Evolutionary conservation across 1,140 invertebrate species (phyloP), one percentile per base, ranked within the genome.

Genomic region (Cyclargus thomasi): DNA sequence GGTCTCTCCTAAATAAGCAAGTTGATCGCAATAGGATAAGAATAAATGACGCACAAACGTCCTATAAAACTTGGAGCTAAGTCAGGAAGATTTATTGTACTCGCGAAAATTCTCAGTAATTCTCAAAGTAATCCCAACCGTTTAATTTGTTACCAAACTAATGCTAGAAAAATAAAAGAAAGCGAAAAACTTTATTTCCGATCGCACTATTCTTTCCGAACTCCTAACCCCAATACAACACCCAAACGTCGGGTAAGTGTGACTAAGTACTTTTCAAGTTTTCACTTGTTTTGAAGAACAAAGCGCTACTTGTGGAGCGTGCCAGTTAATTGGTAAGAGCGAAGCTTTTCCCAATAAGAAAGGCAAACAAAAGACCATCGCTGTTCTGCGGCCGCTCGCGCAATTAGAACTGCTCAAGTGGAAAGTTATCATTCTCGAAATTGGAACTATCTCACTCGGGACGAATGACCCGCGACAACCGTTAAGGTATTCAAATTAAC

Each of bases 311-410:
- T 86, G 81, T 85, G 70, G 77, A 73, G 78, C 80, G 76, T 80
- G 83, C 74, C 59, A 77, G 72, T 80, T 89, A 89, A 89, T 89
- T 89, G 85, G 84, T 85, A 88, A 88, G 86, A 89, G 85, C 85
- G 78, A 79, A 81, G 78, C 81, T 81, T 85, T 85, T 76, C 81
- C 64, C 70, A 80, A 83, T 81, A 80, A 80, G 77, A 83, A 87
- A 82, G 75, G 72, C 77, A 86, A 87, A 89, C 79, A 86, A 74
- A 78, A 67, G 73, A 81, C 70, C 81, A 76, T 69, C 69, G 67
- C 67, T 68, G 68, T 73, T 73, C 76, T 81, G 78, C 79, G 70
- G 81, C 78, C 80, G 67, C 20, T 68, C 68, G 69, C 68, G 63
- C 70, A 74, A 68, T 64, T 59, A 59, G 22, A 59, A 57, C 18